Conservation (phyloP, 2,888 invertebrate genomes). For the Scaptomyza tumidula region DNA sequence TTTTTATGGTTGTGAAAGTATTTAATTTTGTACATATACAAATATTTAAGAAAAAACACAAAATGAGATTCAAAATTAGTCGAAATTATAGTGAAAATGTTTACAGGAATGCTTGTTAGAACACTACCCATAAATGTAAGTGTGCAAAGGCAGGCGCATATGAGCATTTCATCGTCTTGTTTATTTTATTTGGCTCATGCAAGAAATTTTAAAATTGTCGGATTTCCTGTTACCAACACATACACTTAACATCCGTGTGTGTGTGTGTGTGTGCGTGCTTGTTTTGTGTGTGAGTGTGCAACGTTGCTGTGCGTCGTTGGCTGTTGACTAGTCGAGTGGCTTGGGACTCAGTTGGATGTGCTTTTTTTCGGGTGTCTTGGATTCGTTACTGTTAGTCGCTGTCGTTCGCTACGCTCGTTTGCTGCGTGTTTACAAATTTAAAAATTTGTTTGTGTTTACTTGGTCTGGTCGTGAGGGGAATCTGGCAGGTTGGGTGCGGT, state of each 20-base stretch:
- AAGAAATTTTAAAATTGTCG: slow-evolving; percentile 73
- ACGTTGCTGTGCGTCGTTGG: slow-evolving; percentile 23
- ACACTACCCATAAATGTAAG: slow-evolving; percentile 20
- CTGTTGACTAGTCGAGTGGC: slow-evolving; percentile 61
- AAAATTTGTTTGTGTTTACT: slow-evolving; percentile 77
- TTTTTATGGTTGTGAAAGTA: no score
- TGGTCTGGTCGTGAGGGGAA: slow-evolving; percentile 33
- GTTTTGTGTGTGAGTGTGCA: background rate
- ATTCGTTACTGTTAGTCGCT: slow-evolving; percentile 53
- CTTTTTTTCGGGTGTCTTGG: slow-evolving; percentile 28
- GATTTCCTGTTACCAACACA: slow-evolving; percentile 67
- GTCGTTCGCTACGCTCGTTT: slow-evolving; percentile 43
- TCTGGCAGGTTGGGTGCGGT: slow-evolving; percentile 1
- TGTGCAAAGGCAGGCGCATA: slow-evolving; percentile 4
- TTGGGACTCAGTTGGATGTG: slow-evolving; percentile 35
- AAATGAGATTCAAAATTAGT: background rate
- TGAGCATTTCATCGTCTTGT: slow-evolving; percentile 20
- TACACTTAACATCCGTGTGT: background rate
- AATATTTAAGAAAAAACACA: background rate
- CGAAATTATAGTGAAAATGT: slow-evolving; percentile 12
- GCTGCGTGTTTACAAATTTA: slow-evolving; percentile 76
- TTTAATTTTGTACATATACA: no score
- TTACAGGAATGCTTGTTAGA: slow-evolving; percentile 3
- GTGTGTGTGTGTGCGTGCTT: slow-evolving; percentile 1
- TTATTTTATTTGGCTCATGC: slow-evolving; percentile 62